Percentiles rank a stretch among this genome's conserved stretches.
Evolutionary conservation across 2,113 vertebrate genomes (phyloP).

Genomic region (Acanthochromis polyacanthus): DNA sequence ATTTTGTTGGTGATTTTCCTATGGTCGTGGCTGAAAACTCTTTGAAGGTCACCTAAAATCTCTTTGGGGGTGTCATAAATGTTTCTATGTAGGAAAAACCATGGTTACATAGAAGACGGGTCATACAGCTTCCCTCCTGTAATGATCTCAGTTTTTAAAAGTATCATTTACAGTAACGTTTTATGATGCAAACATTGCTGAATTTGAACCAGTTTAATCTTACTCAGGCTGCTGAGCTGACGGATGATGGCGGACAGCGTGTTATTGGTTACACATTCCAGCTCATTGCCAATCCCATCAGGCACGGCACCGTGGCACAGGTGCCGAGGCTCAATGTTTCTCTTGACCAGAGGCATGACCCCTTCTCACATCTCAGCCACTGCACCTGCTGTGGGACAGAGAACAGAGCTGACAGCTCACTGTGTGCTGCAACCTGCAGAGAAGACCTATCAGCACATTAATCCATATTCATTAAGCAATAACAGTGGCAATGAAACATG

Average conservation of each 20-base stretch:
- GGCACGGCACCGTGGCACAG: conserved; percentile 91
- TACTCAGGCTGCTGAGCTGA: conserved; percentile 97
- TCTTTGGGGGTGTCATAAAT: too few relatives aligned
- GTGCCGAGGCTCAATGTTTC: conserved; percentile 94
- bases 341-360: conserved; percentile 95
- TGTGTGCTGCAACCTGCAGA: conserved; percentile 3
- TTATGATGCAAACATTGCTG: background rate
- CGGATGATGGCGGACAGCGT: conserved; percentile 94
- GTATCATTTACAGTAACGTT: background rate
- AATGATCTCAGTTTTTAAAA: background rate
- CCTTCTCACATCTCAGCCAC: conserved; percentile 51
- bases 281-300: conserved; percentile 90
- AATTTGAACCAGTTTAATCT: conserved; percentile 59
- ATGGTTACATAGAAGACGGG: background rate
- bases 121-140: background rate
- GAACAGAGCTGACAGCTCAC: conserved; percentile 5
- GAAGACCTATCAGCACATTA: background rate
- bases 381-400: conserved; percentile 37
- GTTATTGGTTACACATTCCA: conserved; percentile 88
- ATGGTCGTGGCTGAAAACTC: too few relatives aligned
- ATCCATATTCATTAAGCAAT: background rate
- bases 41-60: too few relatives aligned
- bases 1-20: too few relatives aligned
- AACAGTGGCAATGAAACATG: background rate
- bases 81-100: too few relatives aligned